Evolutionary conservation across 2,797 vertebrate species (phyloP), one percentile per base, ranked within the genome.

Genomic region (Pseudomugil tenellus): DNA sequence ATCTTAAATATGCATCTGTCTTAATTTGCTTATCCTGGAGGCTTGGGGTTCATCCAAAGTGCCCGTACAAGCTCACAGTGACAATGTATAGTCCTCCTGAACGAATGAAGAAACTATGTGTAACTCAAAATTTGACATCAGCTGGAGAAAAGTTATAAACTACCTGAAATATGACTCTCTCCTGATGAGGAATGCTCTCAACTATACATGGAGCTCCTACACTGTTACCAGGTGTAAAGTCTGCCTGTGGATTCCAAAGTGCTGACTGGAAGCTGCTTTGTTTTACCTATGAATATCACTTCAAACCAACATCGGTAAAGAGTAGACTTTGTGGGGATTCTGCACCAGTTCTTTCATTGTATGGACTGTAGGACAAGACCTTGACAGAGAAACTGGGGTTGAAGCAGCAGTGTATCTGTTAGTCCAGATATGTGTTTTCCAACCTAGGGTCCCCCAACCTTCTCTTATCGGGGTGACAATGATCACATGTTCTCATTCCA

Each of bases 1-100:
- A 83, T 68, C 56, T n/a, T n/a, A n/a, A n/a, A 21, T 29, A 6
- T 13, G 31, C 14, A 17, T 55, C 57, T 37, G 34, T 55, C 55
- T n/a, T 21, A 28, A 14, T 11, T 25, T 49, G 23, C 25, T 37
- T 14, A 32, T 58, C 23, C 56, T 56, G 19, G 13, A 16, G 37
- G 12, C 7, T 12, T 34, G 32, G 34, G 43, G 28, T 43, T 31
- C 25, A 13, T 39, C 58, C 43, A 46, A 10, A 46, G 43, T 21
- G 43, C 51, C 25, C 1, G 8, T 17, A 16, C 41, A 58, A 48
- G 29, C 25, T 46, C 43, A 46, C 43, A 46, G n/a, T 10, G 43
- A 21, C 43, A 19, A 1, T 43, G 17, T 19, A 43, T 6, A 8
- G 57, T 28, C 17, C 17, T 29, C 1, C 2, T 12, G 49, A 1